phyloP scores from a whole-genome alignment of 2,888 invertebrate genomes.

The Trypoxylon attenuatum region DNA sequence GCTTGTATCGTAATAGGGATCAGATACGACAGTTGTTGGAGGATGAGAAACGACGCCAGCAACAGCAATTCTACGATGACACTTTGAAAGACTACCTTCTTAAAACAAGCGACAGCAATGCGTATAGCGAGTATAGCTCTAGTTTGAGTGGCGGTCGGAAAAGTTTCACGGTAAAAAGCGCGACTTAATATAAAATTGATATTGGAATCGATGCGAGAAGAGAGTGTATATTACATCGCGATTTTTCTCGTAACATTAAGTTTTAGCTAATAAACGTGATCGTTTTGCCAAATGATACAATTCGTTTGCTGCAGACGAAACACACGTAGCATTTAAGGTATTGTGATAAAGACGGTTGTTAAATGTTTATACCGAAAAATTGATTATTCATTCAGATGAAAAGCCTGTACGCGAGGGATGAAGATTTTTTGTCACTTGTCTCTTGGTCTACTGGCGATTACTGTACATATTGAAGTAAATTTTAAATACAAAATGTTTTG shows the following conservation, averaged over 20 bases:
- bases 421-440: conserved; percentile 6
- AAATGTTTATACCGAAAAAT: neutral
- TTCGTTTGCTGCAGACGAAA: neutral
- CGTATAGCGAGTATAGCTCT: conserved; percentile 1
- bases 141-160: conserved; percentile 1
- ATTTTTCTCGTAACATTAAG: no score
- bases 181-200: no score
- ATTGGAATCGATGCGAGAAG: no score
- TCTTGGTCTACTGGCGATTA: conserved; percentile 15
- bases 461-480: conserved; percentile 56
- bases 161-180: conserved; percentile 1
- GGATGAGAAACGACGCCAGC: conserved; percentile 55
- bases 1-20: conserved; percentile 52
- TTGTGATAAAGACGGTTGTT: neutral
- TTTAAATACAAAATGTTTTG: conserved; percentile 34
- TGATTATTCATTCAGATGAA: neutral
- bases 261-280: no score
- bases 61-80: conserved; percentile 56
- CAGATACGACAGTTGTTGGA: conserved; percentile 57
- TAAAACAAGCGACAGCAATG: conserved; percentile 51
- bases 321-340: neutral
- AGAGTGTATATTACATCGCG: neutral
- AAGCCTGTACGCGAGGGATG: neutral
- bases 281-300: no score
- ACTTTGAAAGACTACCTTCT: conserved; percentile 51